phyloP scores from a whole-genome alignment of 1,140 invertebrate genomes.

The Caenorhabditis elegans region WBcel235 BX284604.4:5504001-5504500 shows the following conservation, averaged over 20 bases:
- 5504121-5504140: neutral
- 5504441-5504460: conserved; percentile 13
- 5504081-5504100: neutral
- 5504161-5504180: neutral
- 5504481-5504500: no score
- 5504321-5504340: conserved; percentile 8
- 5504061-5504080: neutral
- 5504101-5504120: neutral
- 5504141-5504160: conserved; percentile 17
- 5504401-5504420: conserved; percentile 4
- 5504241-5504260: conserved; percentile 17
- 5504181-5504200: conserved; percentile 19
- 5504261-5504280: neutral
- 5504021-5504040: no score
- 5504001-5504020: no score
- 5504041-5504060: no score
- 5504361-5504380: neutral
- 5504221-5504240: neutral
- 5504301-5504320: neutral
- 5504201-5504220: conserved; percentile 29
- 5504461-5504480: conserved; percentile 15
- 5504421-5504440: conserved; percentile 25
- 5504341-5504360: no score
- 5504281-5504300: neutral
- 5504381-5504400: conserved; percentile 33